Evolutionary conservation across 2,113 vertebrate species (phyloP).

Genomic region (Gallinago jamesoni): DNA sequence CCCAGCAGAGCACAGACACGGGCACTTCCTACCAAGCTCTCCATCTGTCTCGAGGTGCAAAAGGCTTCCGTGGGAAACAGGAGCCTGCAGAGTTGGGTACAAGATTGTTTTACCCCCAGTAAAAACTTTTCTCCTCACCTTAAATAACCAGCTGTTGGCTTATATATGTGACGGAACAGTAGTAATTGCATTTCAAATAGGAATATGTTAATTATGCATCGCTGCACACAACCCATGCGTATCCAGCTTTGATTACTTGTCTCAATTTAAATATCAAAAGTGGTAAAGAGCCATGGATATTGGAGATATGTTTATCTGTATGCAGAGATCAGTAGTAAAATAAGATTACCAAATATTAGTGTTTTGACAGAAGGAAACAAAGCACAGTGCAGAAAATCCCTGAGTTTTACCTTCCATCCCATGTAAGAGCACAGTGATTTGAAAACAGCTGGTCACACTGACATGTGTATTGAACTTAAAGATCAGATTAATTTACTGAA

Average conservation of each 20-base stretch:
- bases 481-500: not conserved
- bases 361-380: not conserved
- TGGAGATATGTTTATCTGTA: not conserved
- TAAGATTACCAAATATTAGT: not conserved
- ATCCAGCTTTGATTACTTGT: not conserved
- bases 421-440: not conserved
- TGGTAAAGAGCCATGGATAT: not conserved
- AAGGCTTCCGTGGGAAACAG: not conserved
- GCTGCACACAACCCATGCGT: not conserved
- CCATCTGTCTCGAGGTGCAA: rapidly evolving
- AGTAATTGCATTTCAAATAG: not conserved
- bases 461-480: not conserved
- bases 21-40: rapidly evolving
- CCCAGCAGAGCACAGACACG: not conserved
- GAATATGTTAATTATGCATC: not conserved
- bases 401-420: not conserved
- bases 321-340: not conserved
- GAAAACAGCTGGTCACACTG: rapidly evolving
- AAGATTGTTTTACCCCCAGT: not conserved
- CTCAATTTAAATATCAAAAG: not conserved
- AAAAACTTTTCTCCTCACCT: not conserved
- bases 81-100: not conserved
- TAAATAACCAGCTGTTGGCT: not conserved
- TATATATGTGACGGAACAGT: not conserved
- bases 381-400: rapidly evolving